phyloP scores from a whole-genome alignment of 2,888 invertebrate genomes.

The Drosophila acutilabella region DNA sequence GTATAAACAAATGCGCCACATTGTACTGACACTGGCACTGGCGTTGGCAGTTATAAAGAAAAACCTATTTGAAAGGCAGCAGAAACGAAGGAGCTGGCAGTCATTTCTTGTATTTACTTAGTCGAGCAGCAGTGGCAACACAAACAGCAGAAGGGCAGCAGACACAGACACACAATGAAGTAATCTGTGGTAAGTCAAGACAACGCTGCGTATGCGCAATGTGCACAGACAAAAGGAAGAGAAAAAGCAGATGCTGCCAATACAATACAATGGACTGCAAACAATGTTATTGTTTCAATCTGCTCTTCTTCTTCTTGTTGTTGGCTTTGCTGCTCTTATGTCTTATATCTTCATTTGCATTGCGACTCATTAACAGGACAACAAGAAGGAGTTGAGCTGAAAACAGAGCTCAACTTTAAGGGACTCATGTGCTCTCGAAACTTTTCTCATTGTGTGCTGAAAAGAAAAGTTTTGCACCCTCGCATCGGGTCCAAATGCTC shows the following conservation, averaged over 20 bases:
- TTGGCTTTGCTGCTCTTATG: conserved; percentile 15
- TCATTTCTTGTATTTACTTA: conserved; percentile 57
- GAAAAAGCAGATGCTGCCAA: conserved; percentile 32
- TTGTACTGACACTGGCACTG: conserved; percentile 1
- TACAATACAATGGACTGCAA: conserved; percentile 38
- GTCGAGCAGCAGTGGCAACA: conserved; percentile 28
- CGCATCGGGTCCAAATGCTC: conserved; percentile 8
- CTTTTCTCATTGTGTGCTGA: conserved; percentile 31
- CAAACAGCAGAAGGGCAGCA: conserved; percentile 16
- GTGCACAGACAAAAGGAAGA: conserved; percentile 37
- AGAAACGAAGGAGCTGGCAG: conserved; percentile 13
- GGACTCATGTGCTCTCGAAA: conserved; percentile 11
- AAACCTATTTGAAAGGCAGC: conserved; percentile 30
- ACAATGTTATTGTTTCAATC: conserved; percentile 27
- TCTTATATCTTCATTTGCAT: conserved; percentile 58
- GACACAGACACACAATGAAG: conserved; percentile 4
- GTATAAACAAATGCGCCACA: conserved; percentile 23
- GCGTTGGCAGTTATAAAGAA: conserved; percentile 12
- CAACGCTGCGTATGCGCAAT: conserved; percentile 74
- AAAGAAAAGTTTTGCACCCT: conserved; percentile 18
- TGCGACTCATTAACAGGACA: conserved; percentile 50
- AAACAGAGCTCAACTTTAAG: conserved; percentile 6
- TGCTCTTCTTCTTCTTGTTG: background rate
- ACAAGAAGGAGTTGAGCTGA: conserved; percentile 16
- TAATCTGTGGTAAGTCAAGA: conserved; percentile 36